Conservation (phyloP, 2,888 invertebrate species). For the Platycheirus rosarum region DNA sequence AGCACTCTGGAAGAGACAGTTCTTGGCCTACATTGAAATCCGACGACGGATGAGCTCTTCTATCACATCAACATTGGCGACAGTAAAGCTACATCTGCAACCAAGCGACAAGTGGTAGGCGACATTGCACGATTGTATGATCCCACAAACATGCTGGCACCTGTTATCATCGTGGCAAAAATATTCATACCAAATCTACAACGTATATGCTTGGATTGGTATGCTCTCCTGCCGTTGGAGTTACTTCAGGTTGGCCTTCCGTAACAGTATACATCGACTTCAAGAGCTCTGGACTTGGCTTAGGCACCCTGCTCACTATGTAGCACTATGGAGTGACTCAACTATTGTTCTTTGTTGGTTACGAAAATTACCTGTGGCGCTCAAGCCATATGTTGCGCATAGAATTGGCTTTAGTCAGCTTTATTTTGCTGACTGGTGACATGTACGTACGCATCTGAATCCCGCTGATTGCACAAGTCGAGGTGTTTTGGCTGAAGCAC, state of each 20-base stretch:
- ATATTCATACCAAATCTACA: conserved; percentile 41
- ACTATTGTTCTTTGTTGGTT: too few species aligned
- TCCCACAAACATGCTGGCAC: conserved; percentile 47
- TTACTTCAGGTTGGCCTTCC: conserved; percentile 20
- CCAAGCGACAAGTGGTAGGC: too few species aligned
- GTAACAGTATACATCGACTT: conserved; percentile 13
- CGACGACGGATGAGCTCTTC: conserved; percentile 18
- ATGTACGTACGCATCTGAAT: too few species aligned
- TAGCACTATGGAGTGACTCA: conserved; percentile 21
- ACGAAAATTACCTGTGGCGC: conserved; percentile 7
- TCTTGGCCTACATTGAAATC: conserved; percentile 30
- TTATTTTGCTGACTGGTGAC: not conserved
- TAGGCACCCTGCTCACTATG: conserved; percentile 19
- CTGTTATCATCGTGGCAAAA: conserved; percentile 47
- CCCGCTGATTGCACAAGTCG: conserved; percentile 12
- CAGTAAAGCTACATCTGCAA: conserved; percentile 13
- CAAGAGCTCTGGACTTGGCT: conserved; percentile 23
- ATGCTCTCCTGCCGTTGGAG: not conserved
- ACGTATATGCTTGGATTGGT: conserved; percentile 36
- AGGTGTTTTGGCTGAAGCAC: not conserved
- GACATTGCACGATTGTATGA: conserved; percentile 19
- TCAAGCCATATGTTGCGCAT: too few species aligned
- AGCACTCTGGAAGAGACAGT: not conserved
- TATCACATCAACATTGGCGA: conserved; percentile 20
- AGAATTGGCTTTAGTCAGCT: conserved; percentile 31